Evolutionary conservation across 1,140 invertebrate genomes (phyloP), one percentile per base, ranked within the genome.

Genomic region (Rhyzopertha dominica): DNA sequence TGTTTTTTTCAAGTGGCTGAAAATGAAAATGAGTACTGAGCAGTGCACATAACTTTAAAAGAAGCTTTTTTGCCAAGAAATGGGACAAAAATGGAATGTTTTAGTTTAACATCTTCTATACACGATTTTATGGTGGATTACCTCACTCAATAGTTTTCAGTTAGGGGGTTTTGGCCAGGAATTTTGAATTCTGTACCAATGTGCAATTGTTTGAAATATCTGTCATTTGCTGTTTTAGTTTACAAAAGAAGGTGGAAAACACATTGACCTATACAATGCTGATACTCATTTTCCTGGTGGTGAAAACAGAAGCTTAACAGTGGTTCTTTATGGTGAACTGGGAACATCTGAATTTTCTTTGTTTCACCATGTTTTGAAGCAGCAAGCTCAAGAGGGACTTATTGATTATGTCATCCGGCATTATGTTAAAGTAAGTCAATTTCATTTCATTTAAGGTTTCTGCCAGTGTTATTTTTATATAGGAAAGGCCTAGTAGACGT

Each of bases 391-490:
- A 47, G 68, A 71, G 12, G 82, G 82, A 16, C 72, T 77, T 43
- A 79, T 96, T n/a, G 81, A 85, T 61, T 98, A 95, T 71, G 74
- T 95, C 41, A 65, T 93, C 7, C 75, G 94, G 37, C 92, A 95
- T 75, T 90, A 81, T 74, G 71, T 90, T 2, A 81, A 84, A 74
- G 85, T 82, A 69, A 54, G 51, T 47, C 37, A 34, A 46, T 23
- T 26, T 26, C 30, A 28, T 28, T 28, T 40, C 14, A 24, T 14
- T 25, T 37, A 19, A 20, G 4, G 14, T 49, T 31, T 16, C 29
- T 12, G 20, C n/a, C 10, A 30, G n/a, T 28, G 29, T 36, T 16
- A 34, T 24, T 47, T 46, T 53, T 39, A 12, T 69, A 12, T 43
- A 85, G 84, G 67, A 80, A 36, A 69, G 77, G 42, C 57, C 70